Conservation (phyloP, 2,113 vertebrate species). For the Limanda limanda region DNA sequence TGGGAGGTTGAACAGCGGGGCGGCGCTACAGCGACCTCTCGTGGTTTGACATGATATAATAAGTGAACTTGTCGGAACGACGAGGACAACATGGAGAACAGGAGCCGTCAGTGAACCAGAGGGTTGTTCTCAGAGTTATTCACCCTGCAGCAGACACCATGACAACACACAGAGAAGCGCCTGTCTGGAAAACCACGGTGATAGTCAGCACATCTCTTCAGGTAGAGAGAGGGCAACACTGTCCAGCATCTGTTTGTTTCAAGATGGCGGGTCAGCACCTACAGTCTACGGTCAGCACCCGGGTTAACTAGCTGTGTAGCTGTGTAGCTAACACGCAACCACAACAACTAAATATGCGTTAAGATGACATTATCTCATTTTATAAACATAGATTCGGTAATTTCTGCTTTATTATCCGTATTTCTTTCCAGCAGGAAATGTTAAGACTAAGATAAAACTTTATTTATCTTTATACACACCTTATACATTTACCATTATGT, state of each 20-base stretch:
- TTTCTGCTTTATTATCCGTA: no score
- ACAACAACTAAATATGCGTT: no score
- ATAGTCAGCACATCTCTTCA: constrained; percentile 88
- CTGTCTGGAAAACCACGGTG: constrained; percentile 86
- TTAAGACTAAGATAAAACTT: no score
- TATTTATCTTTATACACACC: no score
- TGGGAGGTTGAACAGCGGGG: not conserved
- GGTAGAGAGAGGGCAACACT: constrained; percentile 70
- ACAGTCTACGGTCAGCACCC: no score
- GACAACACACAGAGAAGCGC: not conserved
- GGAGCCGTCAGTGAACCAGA: no score
- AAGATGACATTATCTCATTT: no score
- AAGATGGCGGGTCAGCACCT: not conserved
- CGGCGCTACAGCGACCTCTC: constrained; percentile 7
- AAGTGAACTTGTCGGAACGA: no score
- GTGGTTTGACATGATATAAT: not conserved
- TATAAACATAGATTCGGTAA: no score
- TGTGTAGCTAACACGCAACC: not conserved
- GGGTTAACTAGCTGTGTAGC: not conserved
- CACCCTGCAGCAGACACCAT: constrained; percentile 18
- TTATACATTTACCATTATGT: no score
- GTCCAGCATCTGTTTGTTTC: not conserved
- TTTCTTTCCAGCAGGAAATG: no score
- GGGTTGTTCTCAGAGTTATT: not conserved
- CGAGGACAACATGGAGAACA: no score